phyloP scores from a whole-genome alignment of 1,140 invertebrate genomes.

The Panonychus citri region DNA sequence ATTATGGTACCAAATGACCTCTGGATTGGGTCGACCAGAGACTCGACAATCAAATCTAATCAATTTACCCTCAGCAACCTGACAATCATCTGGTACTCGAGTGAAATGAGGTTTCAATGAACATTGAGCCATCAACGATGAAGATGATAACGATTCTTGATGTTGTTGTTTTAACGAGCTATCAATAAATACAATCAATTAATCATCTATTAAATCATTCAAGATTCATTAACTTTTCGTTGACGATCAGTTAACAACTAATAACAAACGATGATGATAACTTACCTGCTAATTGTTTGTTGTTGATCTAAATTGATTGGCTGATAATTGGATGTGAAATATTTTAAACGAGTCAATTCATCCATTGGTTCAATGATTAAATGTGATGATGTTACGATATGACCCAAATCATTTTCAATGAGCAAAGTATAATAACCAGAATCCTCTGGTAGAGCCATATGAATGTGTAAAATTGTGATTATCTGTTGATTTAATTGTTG shows the following conservation, averaged over 20 bases:
- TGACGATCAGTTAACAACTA: too few species aligned
- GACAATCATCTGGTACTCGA: constrained; percentile 56
- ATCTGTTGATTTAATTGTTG: constrained; percentile 22
- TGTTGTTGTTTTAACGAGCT: too few species aligned
- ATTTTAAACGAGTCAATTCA: constrained; percentile 12
- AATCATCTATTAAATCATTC: too few species aligned
- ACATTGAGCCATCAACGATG: constrained; percentile 22
- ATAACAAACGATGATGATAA: too few species aligned
- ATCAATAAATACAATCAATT: too few species aligned
- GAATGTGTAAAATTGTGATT: constrained; percentile 47
- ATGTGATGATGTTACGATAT: constrained; percentile 64
- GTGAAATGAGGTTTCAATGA: constrained; percentile 60
- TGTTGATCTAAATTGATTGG: too few species aligned
- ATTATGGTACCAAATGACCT: constrained; percentile 84
- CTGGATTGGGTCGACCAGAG: constrained; percentile 74
- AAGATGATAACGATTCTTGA: too few species aligned
- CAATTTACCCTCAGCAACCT: constrained; percentile 57
- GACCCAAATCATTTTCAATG: constrained; percentile 66
- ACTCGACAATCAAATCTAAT: constrained; percentile 77
- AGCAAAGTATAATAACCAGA: constrained; percentile 68
- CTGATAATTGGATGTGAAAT: too few species aligned
- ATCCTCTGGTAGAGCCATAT: constrained; percentile 46
- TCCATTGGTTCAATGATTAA: constrained; percentile 44
- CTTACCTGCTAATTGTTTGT: too few species aligned
- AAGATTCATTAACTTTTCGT: constrained; percentile 15